phyloP scores from a whole-genome alignment of 2,113 vertebrate genomes.

The Rhineura floridana region DNA sequence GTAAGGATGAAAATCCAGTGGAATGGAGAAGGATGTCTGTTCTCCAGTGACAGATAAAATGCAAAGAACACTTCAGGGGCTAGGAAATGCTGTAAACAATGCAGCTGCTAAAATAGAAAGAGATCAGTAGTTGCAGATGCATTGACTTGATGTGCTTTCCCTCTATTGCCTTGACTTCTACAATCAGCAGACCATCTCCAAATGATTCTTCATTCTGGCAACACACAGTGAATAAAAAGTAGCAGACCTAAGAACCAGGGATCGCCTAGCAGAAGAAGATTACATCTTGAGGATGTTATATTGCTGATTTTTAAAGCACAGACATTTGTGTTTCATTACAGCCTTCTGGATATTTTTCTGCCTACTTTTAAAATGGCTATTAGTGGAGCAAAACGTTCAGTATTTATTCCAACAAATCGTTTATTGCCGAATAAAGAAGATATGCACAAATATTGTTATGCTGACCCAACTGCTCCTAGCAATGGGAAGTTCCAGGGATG shows the following conservation, averaged over 20 bases:
- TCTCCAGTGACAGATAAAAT: constrained; percentile 29
- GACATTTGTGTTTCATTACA: constrained; percentile 16
- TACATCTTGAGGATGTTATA: constrained; percentile 13
- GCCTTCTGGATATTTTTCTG: neutral
- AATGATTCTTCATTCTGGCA: constrained; percentile 31
- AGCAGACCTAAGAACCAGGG: neutral
- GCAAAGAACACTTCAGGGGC: constrained; percentile 41
- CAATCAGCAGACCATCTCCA: constrained; percentile 29
- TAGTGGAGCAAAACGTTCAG: constrained; percentile 17
- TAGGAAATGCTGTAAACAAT: constrained; percentile 21
- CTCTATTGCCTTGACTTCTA: constrained; percentile 8
- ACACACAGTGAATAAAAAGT: constrained; percentile 10
- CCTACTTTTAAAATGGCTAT: neutral
- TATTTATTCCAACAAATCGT: constrained; percentile 15
- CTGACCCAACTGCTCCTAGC: neutral
- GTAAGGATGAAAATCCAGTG: constrained; percentile 17
- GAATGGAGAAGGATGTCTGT: constrained; percentile 1
- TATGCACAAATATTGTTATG: neutral
- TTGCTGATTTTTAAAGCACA: constrained; percentile 26
- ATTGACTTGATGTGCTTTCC: constrained; percentile 31
- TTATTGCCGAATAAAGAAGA: neutral
- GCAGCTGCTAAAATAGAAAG: constrained; percentile 8
- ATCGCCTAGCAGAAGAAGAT: constrained; percentile 3
- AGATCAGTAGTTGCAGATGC: rapidly evolving
- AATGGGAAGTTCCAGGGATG: neutral